Percentiles rank a stretch among this genome's conserved stretches.
Evolutionary conservation across 2,888 invertebrate genomes (phyloP).

Genomic region (Colletes collaris): DNA sequence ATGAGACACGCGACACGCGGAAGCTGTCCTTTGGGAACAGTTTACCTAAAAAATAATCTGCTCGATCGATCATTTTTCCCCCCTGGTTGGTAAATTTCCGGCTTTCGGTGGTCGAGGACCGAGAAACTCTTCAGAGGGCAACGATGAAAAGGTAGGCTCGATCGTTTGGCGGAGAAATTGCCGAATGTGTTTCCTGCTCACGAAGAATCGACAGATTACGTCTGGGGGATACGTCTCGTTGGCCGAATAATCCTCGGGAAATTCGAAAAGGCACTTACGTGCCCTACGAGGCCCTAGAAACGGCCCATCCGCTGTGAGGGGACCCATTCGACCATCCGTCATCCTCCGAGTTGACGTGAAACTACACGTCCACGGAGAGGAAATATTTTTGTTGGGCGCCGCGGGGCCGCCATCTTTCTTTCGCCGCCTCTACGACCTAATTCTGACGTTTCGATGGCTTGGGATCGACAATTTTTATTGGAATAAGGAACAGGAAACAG

Average conservation of each 20-base stretch:
- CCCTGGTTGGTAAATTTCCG: conserved; percentile 41
- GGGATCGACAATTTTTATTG: conserved; percentile 9
- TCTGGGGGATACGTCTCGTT: conserved; percentile 50
- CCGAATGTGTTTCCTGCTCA: conserved; percentile 47
- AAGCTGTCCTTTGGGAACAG: background rate
- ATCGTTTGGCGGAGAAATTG: conserved; percentile 75
- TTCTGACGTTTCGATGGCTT: background rate
- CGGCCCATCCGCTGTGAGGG: background rate
- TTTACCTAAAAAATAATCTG: conserved; percentile 3
- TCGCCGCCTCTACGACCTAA: background rate
- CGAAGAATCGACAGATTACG: conserved; percentile 78
- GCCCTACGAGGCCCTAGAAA: conserved; percentile 16
- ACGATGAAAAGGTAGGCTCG: conserved; percentile 64
- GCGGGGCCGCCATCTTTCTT: conserved; percentile 15
- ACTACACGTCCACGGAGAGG: conserved; percentile 40
- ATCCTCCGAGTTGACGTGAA: conserved; percentile 51
- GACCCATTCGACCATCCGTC: conserved; percentile 67
- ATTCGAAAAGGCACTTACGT: conserved; percentile 72
- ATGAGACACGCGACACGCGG: background rate
- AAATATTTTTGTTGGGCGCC: conserved; percentile 49
- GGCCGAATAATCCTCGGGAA: conserved; percentile 33
- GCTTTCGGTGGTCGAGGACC: conserved; percentile 13
- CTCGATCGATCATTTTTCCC: conserved; percentile 40
- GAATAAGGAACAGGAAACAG: no score
- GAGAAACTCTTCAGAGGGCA: background rate